phyloP scores from a whole-genome alignment of 1,140 invertebrate species.

The Cotesia typhae region DNA sequence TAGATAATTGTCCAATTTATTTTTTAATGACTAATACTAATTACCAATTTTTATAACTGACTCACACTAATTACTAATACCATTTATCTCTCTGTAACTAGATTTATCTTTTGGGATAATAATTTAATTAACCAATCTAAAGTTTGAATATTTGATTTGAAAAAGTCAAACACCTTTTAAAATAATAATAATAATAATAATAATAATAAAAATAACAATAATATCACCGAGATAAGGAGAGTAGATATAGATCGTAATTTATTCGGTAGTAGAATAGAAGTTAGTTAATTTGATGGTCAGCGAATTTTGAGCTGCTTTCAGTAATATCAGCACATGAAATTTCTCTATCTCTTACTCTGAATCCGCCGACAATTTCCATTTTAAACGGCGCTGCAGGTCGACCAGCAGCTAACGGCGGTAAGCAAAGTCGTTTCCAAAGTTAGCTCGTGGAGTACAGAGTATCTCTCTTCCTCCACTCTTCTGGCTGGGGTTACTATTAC shows the following conservation, averaged over 20 bases:
- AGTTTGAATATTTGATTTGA: too few relatives aligned
- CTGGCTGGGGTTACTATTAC: neutral
- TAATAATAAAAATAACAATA: constrained; percentile 7
- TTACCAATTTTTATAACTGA: too few relatives aligned
- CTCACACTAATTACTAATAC: too few relatives aligned
- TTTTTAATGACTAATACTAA: too few relatives aligned
- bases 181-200: too few relatives aligned
- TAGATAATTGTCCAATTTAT: too few relatives aligned
- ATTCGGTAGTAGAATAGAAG: constrained; percentile 9
- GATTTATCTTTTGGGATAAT: too few relatives aligned
- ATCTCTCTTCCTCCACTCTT: neutral
- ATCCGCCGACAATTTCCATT: constrained; percentile 36
- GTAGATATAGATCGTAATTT: neutral
- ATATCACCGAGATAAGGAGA: too few relatives aligned
- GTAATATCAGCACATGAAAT: constrained; percentile 31
- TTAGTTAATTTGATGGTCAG: constrained; percentile 16
- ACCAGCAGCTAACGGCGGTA: constrained; percentile 33
- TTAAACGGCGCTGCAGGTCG: constrained; percentile 23
- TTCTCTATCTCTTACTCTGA: constrained; percentile 28
- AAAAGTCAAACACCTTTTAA: too few relatives aligned
- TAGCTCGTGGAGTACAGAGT: constrained; percentile 1
- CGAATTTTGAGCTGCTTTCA: constrained; percentile 20
- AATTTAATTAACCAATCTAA: too few relatives aligned
- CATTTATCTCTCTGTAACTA: too few relatives aligned
- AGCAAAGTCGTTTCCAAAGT: constrained; percentile 40